These are phyloP conservation scores for Aptenodytes forsteri DNA, from an alignment of 2,113 vertebrate genomes.

Conservation along the genomic window DNA sequence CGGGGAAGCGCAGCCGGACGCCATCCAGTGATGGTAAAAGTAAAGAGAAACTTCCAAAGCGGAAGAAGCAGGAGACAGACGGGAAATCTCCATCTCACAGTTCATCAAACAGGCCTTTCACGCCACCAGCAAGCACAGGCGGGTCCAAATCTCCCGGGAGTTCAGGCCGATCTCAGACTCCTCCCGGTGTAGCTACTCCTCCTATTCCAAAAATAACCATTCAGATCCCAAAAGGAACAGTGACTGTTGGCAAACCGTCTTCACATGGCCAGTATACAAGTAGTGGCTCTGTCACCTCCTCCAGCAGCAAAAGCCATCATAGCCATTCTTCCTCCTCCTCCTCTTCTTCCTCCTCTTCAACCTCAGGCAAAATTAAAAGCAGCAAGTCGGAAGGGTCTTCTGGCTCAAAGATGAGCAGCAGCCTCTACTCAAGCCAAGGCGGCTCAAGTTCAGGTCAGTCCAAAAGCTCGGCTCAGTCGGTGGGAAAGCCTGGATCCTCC, in stretches of 20 bases:
- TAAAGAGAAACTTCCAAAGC: slow-evolving; percentile 94
- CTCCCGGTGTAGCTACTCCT: slow-evolving; percentile 91
- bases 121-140: slow-evolving; percentile 90
- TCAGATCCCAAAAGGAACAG: slow-evolving; percentile 94
- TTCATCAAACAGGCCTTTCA: slow-evolving; percentile 90
- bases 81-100: slow-evolving; percentile 96
- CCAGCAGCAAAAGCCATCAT: slow-evolving; percentile 93
- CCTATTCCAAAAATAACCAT: slow-evolving; percentile 98
- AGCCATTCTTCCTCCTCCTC: slow-evolving; percentile 88
- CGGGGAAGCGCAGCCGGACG: slow-evolving; percentile 92
- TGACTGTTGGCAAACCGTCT: slow-evolving; percentile 92
- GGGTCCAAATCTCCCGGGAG: slow-evolving; percentile 96
- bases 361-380: slow-evolving; percentile 93
- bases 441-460: slow-evolving; percentile 84
- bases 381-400: slow-evolving; percentile 90
- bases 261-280: slow-evolving; percentile 93
- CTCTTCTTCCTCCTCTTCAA: slow-evolving; percentile 85
- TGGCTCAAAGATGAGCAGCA: slow-evolving; percentile 83
- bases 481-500: slow-evolving; percentile 93
- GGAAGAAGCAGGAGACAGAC: slow-evolving; percentile 93
- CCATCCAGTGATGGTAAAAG: slow-evolving; percentile 95
- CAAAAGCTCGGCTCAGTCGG: slow-evolving; percentile 89
- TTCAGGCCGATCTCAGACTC: slow-evolving; percentile 94
- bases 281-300: slow-evolving; percentile 83
- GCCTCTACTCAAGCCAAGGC: slow-evolving; percentile 84